Evolutionary conservation across 2,797 vertebrate genomes (phyloP).

Genomic region (Amniataba percoides): DNA sequence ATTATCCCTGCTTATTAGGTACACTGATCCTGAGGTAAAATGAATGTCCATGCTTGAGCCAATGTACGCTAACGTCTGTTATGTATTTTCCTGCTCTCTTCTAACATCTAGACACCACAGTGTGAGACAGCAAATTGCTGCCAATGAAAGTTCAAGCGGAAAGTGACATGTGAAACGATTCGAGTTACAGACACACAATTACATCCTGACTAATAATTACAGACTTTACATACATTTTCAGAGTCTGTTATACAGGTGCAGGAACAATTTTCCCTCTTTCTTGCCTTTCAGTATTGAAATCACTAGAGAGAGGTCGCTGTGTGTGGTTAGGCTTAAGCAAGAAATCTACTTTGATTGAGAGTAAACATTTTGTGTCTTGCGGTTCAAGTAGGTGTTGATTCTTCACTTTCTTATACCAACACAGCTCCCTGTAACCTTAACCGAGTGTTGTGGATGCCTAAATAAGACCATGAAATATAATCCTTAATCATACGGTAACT

Average conservation of each 20-base stretch:
- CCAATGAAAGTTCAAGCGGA: not conserved
- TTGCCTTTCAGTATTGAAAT: not conserved
- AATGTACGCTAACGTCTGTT: not conserved
- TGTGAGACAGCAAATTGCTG: not conserved
- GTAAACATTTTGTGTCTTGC: not conserved
- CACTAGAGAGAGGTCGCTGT: not conserved
- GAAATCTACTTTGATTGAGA: not conserved
- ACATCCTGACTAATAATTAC: too few relatives aligned
- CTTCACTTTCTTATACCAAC: not conserved
- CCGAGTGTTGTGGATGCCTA: not conserved
- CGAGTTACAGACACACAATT: not conserved
- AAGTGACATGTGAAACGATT: not conserved
- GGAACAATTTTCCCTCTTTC: not conserved
- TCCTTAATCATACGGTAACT: not conserved
- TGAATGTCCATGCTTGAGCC: conserved; percentile 8
- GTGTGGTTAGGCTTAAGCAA: not conserved
- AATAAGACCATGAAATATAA: not conserved
- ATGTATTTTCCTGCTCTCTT: not conserved
- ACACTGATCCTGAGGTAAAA: conserved; percentile 23
- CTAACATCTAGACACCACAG: not conserved
- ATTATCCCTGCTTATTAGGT: conserved; percentile 17
- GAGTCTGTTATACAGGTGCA: not conserved
- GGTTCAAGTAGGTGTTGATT: not conserved
- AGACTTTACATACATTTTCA: not conserved
- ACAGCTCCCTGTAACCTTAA: not conserved